These are phyloP conservation scores for Orientallactaga bullata DNA, from an alignment of 2,113 vertebrate genomes.

Conservation along the genomic window DNA sequence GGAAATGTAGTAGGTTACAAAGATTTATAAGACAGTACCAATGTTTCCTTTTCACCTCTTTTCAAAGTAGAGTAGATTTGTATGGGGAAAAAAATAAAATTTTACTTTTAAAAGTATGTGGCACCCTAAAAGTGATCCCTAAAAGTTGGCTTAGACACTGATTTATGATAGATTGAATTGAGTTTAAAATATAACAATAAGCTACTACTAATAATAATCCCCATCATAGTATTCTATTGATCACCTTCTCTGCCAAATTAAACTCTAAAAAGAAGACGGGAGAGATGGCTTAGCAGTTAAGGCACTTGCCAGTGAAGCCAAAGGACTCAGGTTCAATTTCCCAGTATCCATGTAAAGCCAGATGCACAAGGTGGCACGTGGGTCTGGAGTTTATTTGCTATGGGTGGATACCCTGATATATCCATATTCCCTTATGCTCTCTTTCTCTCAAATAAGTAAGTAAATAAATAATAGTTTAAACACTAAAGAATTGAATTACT, in stretches of 20 bases:
- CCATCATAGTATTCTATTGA: neutral
- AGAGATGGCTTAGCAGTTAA: no score
- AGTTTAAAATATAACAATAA: slow-evolving; percentile 45
- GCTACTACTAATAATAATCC: neutral
- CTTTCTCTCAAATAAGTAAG: no score
- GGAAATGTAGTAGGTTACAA: neutral
- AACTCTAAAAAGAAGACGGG: no score
- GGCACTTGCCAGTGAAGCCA: no score
- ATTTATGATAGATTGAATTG: neutral
- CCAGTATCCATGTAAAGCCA: no score
- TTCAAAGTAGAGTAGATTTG: neutral
- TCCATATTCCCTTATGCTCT: no score
- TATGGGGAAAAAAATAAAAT: neutral
- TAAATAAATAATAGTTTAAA: neutral
- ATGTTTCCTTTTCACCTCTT: neutral
- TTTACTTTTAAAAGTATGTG: neutral
- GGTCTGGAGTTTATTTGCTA: no score
- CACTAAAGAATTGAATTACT: neutral
- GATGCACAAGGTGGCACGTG: no score
- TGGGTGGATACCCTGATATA: no score
- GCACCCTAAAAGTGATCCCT: neutral
- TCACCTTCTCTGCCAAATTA: neutral
- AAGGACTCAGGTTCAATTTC: no score
- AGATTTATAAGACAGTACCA: neutral
- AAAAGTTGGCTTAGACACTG: neutral